Conservation (phyloP, 2,888 invertebrate species). For the Stenurella melanura region DNA sequence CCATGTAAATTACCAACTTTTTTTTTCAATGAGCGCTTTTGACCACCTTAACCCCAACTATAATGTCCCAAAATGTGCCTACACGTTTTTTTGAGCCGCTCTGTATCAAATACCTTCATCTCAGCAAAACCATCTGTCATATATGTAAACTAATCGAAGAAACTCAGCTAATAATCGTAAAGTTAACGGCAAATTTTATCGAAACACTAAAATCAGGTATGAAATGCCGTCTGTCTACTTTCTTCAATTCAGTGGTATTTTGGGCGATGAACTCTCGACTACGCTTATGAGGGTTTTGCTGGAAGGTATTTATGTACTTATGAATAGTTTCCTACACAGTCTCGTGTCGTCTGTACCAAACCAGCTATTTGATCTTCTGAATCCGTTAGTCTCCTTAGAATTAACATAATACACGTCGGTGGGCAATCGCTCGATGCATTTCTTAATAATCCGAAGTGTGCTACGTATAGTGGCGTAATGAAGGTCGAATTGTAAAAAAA, state of each 20-base stretch:
- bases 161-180: not conserved
- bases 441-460: not conserved
- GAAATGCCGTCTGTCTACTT: conserved; percentile 42
- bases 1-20: no score
- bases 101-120: not conserved
- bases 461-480: not conserved
- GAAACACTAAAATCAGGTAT: not conserved
- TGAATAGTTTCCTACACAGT: conserved; percentile 55
- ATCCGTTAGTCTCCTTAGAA: not conserved
- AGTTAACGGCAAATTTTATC: conserved; percentile 9
- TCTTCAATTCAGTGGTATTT: conserved; percentile 50
- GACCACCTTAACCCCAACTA: no score
- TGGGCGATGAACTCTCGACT: conserved; percentile 58
- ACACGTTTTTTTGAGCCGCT: not conserved
- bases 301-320: conserved; percentile 63
- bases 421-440: not conserved
- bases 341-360: conserved; percentile 33
- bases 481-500: not conserved
- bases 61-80: no score
- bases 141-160: not conserved
- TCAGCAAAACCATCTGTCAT: not conserved
- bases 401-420: not conserved
- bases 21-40: no score
- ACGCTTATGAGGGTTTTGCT: conserved; percentile 53
- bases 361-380: not conserved